phyloP scores from a whole-genome alignment of 1,140 invertebrate genomes.

The Telenomus remus region DNA sequence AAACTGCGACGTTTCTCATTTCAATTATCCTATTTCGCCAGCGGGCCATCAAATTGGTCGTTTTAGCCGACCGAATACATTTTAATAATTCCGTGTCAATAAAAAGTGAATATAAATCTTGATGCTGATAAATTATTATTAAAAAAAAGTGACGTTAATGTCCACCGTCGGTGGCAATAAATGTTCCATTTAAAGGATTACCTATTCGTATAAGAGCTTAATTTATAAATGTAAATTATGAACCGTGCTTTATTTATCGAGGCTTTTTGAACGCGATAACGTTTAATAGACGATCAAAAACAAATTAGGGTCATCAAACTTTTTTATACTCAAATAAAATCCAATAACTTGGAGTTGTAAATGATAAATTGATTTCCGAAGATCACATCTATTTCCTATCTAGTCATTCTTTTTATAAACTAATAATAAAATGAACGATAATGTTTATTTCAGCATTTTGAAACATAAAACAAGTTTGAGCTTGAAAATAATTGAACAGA shows the following conservation, averaged over 20 bases:
- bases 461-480: too few species aligned
- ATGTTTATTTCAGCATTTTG: too few species aligned
- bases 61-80: neutral
- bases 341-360: too few species aligned
- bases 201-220: conserved; percentile 3
- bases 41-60: neutral
- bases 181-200: conserved; percentile 8
- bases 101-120: conserved; percentile 6
- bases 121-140: conserved; percentile 2
- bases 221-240: conserved; percentile 1
- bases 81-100: conserved; percentile 1
- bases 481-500: too few species aligned
- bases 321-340: too few species aligned
- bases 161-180: neutral
- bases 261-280: neutral
- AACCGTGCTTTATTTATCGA: neutral
- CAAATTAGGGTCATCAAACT: neutral
- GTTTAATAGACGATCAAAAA: neutral
- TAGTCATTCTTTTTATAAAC: too few species aligned
- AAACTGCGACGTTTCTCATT: conserved; percentile 17
- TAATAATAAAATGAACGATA: too few species aligned
- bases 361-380: too few species aligned
- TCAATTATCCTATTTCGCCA: conserved; percentile 9
- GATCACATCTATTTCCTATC: too few species aligned
- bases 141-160: conserved; percentile 6